These are phyloP conservation scores for Lonchura striata DNA, from an alignment of 2,113 vertebrate genomes.

Conservation along the genomic window DNA sequence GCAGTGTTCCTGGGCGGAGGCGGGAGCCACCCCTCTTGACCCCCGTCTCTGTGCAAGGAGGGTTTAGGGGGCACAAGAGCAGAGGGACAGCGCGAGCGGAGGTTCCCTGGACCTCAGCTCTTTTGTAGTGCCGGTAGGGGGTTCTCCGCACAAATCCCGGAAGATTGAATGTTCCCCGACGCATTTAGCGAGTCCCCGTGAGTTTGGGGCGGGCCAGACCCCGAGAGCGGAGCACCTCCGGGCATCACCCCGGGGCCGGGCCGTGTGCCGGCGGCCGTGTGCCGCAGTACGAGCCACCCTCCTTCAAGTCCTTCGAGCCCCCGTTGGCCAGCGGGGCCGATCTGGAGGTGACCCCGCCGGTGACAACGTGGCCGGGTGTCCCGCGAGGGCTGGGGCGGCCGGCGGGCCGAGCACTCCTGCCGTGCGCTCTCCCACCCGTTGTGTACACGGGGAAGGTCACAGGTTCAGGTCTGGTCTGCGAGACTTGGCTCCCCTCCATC, in stretches of 20 bases:
- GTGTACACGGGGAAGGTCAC: slow-evolving; percentile 74
- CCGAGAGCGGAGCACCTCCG: not conserved
- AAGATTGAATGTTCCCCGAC: not conserved
- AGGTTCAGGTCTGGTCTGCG: slow-evolving; percentile 72
- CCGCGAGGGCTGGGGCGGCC: slow-evolving; percentile 41
- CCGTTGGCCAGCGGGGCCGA: not conserved
- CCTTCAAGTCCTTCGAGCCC: not conserved
- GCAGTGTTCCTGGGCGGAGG: not conserved
- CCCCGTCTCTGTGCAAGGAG: no score
- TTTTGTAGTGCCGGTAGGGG: not conserved
- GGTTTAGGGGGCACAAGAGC: not conserved
- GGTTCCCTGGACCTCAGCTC: not conserved
- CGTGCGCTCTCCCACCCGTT: slow-evolving; percentile 45
- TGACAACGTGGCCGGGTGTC: slow-evolving; percentile 25
- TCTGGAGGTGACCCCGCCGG: not conserved
- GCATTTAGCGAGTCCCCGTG: not conserved
- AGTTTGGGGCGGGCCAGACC: not conserved
- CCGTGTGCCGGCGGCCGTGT: not conserved
- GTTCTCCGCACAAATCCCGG: slow-evolving; percentile 29
- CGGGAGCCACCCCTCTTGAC: no score
- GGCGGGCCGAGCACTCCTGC: slow-evolving; percentile 35
- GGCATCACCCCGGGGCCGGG: not conserved
- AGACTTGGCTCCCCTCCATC: slow-evolving; percentile 67
- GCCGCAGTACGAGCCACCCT: not conserved
- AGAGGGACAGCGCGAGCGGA: not conserved